Base-by-base conservation (phyloP, 2,888 invertebrate genomes). In the Cryptus armator region DNA sequence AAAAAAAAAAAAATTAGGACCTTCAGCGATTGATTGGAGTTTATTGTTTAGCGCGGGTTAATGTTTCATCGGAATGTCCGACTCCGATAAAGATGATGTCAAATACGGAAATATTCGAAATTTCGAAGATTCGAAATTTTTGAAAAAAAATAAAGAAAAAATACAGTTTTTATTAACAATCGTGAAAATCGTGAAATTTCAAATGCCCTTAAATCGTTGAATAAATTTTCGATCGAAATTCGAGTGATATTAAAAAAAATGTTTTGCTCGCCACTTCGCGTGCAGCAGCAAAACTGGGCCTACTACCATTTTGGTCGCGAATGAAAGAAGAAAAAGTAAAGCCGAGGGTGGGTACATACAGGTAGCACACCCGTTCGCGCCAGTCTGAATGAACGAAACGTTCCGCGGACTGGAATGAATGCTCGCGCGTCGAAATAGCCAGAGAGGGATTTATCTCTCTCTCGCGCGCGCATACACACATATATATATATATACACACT, bases 321-420 rank as follows among this genome's bases (percentile, higher is more conserved):
- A 37, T n/a, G 43, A 32, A 53, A 71, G 56, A 71, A 29, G 24
- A 48, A 51, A 29, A 46, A 12, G 53, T 37, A 64, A 71, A 70
- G 29, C 16, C 14, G 66, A 48, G 62, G 37, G 46, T 43, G 19
- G 56, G 24, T 56, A 24, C 24, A 56, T 51, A 48, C 51, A 51
- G 44, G 84, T 83, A 86, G 85, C 85, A 81, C 70, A 84, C 86
- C 82, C 87, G 87, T 86, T 87, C 86, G 75, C 85, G 75, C 82
- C 81, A 71, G 82, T 71, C 75, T 85, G 85, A 85, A 85, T 85
- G 85, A 85, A 85, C 82, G 81, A 86, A 87, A 87, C 82, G 83
- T 84, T 84, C 76, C 85, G 82, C 86, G 84, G 79, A 82, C 79
- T 82, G 79, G 86, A 86, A 83, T 86, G 86, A 88, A 86, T 87